Evolutionary conservation across 2,113 vertebrate genomes (phyloP).

Genomic region (Pao palembangensis): DNA sequence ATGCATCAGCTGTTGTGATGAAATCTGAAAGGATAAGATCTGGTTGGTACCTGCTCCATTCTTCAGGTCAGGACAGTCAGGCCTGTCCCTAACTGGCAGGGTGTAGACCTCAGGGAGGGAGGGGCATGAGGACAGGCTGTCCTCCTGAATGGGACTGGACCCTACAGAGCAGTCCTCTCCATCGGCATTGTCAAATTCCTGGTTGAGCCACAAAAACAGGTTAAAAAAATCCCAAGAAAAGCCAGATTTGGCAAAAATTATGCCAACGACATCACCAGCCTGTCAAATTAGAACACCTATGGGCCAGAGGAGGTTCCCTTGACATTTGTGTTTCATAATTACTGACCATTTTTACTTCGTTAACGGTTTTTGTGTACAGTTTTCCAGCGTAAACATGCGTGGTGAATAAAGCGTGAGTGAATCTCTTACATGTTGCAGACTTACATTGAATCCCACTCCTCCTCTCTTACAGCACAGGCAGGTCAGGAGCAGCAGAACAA

Average conservation of each 20-base stretch:
- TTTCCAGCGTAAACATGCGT: slow-evolving; percentile 1
- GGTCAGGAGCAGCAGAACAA: slow-evolving; percentile 89
- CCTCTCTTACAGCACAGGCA: slow-evolving; percentile 91
- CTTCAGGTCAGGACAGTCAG: slow-evolving; percentile 63
- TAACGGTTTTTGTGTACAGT: slow-evolving; percentile 25
- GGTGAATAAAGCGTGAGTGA: slow-evolving; percentile 43
- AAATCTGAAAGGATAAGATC: not conserved
- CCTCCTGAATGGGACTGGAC: slow-evolving; percentile 87
- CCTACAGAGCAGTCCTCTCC: slow-evolving; percentile 88
- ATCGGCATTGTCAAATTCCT: slow-evolving; percentile 93
- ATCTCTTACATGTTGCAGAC: slow-evolving; percentile 66
- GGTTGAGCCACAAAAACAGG: slow-evolving; percentile 3
- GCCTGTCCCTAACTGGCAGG: slow-evolving; percentile 78
- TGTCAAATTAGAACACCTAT: slow-evolving; percentile 17
- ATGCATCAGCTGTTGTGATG: not conserved
- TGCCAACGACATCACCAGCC: slow-evolving; percentile 13
- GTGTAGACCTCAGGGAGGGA: slow-evolving; percentile 91
- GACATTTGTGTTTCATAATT: slow-evolving; percentile 28
- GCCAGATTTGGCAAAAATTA: slow-evolving; percentile 24
- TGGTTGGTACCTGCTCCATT: slow-evolving; percentile 63
- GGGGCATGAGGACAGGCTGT: slow-evolving; percentile 87
- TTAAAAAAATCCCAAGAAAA: slow-evolving; percentile 2
- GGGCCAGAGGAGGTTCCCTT: slow-evolving; percentile 16
- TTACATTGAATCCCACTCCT: slow-evolving; percentile 91
- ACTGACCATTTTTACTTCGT: slow-evolving; percentile 41